phyloP scores from a whole-genome alignment of 2,113 vertebrate species.

The Fukomys damarensis region DNA sequence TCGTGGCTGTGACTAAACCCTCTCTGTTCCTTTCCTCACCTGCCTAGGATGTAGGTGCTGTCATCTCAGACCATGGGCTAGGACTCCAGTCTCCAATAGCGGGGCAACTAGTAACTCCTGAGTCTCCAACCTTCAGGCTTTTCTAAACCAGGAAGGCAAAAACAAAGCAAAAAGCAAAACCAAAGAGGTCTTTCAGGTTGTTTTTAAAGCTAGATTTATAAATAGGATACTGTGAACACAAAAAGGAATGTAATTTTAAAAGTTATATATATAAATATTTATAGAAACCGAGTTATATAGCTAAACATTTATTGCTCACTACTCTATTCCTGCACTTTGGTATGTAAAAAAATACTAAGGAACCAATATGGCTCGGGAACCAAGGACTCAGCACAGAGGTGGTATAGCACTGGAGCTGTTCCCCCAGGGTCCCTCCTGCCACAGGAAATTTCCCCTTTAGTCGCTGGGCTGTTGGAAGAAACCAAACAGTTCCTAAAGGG shows the following conservation, averaged over 20 bases:
- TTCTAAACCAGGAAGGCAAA: neutral
- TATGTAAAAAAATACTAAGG: neutral
- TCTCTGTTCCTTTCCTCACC: neutral
- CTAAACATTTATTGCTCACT: neutral
- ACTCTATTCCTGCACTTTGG: neutral
- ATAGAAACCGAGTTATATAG: neutral
- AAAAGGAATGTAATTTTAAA: neutral
- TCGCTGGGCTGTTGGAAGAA: neutral
- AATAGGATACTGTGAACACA: neutral
- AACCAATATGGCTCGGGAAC: neutral
- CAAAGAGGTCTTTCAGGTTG: neutral
- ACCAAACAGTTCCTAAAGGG: neutral
- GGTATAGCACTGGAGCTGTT: neutral
- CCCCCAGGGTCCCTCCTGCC: too few species aligned
- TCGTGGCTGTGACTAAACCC: neutral
- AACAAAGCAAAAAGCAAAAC: constrained; percentile 12
- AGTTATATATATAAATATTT: neutral
- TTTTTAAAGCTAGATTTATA: constrained; percentile 15
- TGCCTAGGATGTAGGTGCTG: neutral
- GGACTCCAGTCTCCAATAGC: neutral
- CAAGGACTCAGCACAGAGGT: neutral
- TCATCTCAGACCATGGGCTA: neutral
- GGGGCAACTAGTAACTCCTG: neutral
- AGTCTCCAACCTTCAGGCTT: neutral
- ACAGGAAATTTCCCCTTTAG: neutral